Evolutionary conservation across 2,113 vertebrate genomes (phyloP), one percentile per base, ranked within the genome.

Genomic region (Cairina moschata): DNA sequence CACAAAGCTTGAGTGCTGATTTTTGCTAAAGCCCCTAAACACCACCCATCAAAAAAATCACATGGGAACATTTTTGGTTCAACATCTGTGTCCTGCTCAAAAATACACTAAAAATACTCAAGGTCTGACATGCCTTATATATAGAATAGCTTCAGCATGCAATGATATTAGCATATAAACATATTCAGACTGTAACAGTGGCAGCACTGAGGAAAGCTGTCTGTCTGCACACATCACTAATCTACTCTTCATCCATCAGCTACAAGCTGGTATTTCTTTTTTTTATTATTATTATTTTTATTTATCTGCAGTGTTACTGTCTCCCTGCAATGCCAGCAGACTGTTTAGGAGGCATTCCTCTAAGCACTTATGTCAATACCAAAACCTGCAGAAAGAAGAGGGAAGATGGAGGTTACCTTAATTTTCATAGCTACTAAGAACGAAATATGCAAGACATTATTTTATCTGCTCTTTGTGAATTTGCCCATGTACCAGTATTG

Each of bases 41-140:
- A 22, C 2, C 14, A 23, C 15, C 22, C 26, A 71, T 78, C 87
- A 77, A 76, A 95, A 58, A 40, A 91, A 87, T 40, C 23, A 85
- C 36, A 80, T 26, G 28, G 16, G 29, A 95, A 72, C n/a, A 68
- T 0, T 62, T 20, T 21, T 42, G 84, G 56, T 5, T 93, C 31
- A 95, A 76, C 69, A 91, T 82, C 62, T 84, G 50, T 36, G 26
- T 69, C 58, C 72, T 83, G 38, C 22, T 95, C 28, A 58, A 94
- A 80, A 77, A 77, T 4, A 32, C 6, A 42, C 42, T 65, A 68
- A 88, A 91, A 81, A 60, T 20, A 60, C 4, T 25, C 36, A 1
- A 86, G 76, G 32, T 63, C 34, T 82, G 76, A 36, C 12, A 32
- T 54, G 40, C 20, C 31, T 66, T 68, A 76, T 55, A 54, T 63